Evolutionary conservation across 2,797 vertebrate genomes (phyloP).

Genomic region (Odontamblyopus rebecca): DNA sequence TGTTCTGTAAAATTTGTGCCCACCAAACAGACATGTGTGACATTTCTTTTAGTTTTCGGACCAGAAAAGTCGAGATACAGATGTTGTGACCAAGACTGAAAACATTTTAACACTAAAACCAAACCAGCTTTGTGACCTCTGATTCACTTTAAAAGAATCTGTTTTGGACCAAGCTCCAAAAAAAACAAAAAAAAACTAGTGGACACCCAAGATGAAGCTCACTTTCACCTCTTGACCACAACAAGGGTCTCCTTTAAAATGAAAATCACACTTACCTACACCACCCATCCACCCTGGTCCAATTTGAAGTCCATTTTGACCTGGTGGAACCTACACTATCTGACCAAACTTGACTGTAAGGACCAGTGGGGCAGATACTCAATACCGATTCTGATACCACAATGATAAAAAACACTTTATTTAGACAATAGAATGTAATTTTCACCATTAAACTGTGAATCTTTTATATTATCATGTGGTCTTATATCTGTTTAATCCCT

Average conservation of each 20-base stretch:
- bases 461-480: too few relatives aligned
- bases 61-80: not conserved
- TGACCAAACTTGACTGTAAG: constrained; percentile 45
- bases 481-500: too few relatives aligned
- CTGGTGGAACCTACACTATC: constrained; percentile 46
- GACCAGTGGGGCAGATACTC: too few relatives aligned
- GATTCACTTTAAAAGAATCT: constrained; percentile 77
- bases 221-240: constrained; percentile 1
- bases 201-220: constrained; percentile 66
- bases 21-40: not conserved
- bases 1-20: not conserved
- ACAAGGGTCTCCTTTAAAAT: not conserved
- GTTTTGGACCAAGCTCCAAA: constrained; percentile 64
- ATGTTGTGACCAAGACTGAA: constrained; percentile 46
- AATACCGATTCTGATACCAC: too few relatives aligned
- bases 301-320: constrained; percentile 47
- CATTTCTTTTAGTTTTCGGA: not conserved
- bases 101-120: constrained; percentile 57
- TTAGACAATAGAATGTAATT: too few relatives aligned
- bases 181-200: constrained; percentile 25
- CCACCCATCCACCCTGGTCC: constrained; percentile 6
- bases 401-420: too few relatives aligned
- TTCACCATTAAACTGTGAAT: too few relatives aligned
- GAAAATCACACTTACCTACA: not conserved
- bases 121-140: constrained; percentile 57